phyloP scores from a whole-genome alignment of 2,888 invertebrate species.

The Parochlus steinenii region DNA sequence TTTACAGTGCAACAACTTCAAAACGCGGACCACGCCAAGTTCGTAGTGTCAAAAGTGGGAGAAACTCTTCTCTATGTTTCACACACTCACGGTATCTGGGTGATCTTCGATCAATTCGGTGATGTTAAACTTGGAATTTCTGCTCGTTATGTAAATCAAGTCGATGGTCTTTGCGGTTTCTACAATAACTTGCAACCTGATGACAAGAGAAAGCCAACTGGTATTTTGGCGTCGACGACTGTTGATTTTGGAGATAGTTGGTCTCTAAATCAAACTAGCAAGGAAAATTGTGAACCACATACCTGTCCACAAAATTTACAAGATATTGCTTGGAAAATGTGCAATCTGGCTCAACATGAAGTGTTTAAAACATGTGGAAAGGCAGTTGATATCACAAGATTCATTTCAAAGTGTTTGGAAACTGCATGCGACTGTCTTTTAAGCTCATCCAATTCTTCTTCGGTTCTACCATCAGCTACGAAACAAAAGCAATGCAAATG shows the following conservation, averaged over 20 bases:
- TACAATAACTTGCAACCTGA: conserved; percentile 48
- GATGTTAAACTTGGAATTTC: conserved; percentile 55
- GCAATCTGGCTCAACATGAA: conserved; percentile 46
- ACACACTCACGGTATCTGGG: conserved; percentile 53
- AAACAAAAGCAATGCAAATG: conserved; percentile 62
- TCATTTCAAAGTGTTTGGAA: conserved; percentile 56
- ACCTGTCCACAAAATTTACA: conserved; percentile 44
- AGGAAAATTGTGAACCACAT: conserved; percentile 38
- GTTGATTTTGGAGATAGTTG: conserved; percentile 63
- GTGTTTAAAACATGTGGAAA: conserved; percentile 46
- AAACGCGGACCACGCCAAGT: conserved; percentile 32
- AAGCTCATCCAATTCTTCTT: conserved; percentile 29
- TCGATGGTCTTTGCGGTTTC: conserved; percentile 68
- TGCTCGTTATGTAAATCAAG: conserved; percentile 39
- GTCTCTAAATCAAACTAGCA: conserved; percentile 35
- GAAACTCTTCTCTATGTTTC: conserved; percentile 51
- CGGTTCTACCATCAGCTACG: conserved; percentile 16
- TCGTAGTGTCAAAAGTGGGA: conserved; percentile 50
- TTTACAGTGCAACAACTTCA: conserved; percentile 24
- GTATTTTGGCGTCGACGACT: conserved; percentile 39
- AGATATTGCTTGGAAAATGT: conserved; percentile 47
- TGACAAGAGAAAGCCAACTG: conserved; percentile 56
- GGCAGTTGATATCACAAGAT: conserved; percentile 47
- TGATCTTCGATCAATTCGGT: conserved; percentile 49
- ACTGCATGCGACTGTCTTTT: conserved; percentile 57